Conservation (phyloP, 2,113 vertebrate genomes). For the Antechinus stuartii region DNA sequence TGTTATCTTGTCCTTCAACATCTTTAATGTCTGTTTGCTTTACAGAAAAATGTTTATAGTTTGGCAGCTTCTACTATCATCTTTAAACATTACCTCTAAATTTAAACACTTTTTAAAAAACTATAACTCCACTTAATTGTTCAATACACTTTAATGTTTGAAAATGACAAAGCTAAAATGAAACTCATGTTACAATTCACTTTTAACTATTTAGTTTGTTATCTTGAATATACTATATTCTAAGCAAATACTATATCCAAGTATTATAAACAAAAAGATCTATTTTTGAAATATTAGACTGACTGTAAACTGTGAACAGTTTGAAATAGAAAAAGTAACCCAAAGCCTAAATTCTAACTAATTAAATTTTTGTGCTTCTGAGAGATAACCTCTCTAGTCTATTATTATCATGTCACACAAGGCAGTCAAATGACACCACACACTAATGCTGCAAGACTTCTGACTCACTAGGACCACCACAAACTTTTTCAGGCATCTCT, state of each 20-base stretch:
- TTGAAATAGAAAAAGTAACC: slow-evolving; percentile 54
- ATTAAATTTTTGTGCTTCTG: slow-evolving; percentile 61
- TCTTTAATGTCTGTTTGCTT: slow-evolving; percentile 56
- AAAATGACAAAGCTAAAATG: slow-evolving; percentile 44
- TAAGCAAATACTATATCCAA: not conserved
- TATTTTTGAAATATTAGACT: slow-evolving; percentile 57
- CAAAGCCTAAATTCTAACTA: slow-evolving; percentile 60
- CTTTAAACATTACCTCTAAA: slow-evolving; percentile 54
- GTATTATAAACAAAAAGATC: slow-evolving; percentile 48
- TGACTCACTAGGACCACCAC: not conserved
- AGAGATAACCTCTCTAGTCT: slow-evolving; percentile 67
- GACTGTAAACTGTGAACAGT: not conserved
- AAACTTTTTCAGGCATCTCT: not conserved
- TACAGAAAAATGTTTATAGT: slow-evolving; percentile 65
- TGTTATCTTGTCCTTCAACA: slow-evolving; percentile 70
- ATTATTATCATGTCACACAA: slow-evolving; percentile 33
- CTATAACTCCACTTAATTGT: slow-evolving; percentile 39
- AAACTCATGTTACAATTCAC: slow-evolving; percentile 50
- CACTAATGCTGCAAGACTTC: slow-evolving; percentile 39
- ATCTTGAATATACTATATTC: slow-evolving; percentile 38
- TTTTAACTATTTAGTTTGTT: slow-evolving; percentile 45
- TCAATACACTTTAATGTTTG: slow-evolving; percentile 44
- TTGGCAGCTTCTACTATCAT: not conserved
- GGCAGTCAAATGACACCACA: slow-evolving; percentile 64
- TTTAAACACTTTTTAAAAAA: slow-evolving; percentile 61